Conservation (phyloP, 1,140 invertebrate species). For the Atta colombica region DNA sequence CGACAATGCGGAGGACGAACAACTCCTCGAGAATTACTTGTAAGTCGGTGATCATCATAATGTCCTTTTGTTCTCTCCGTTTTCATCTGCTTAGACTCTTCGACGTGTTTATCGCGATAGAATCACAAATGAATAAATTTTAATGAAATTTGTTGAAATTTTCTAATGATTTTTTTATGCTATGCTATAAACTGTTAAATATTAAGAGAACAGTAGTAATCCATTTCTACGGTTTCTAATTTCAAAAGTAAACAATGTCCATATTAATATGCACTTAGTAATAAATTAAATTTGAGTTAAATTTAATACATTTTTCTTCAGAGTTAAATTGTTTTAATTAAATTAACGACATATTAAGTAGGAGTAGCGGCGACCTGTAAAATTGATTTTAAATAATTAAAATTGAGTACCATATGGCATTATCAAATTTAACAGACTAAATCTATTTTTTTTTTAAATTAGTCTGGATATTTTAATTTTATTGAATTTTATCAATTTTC, state of each 20-base stretch:
- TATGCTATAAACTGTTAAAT: too few relatives aligned
- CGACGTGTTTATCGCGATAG: not conserved
- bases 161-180: not conserved
- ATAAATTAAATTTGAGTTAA: too few relatives aligned
- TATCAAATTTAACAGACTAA: not conserved
- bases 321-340: too few relatives aligned
- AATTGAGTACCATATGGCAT: too few relatives aligned
- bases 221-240: too few relatives aligned
- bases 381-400: too few relatives aligned
- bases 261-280: too few relatives aligned
- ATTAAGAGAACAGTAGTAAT: too few relatives aligned
- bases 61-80: not conserved
- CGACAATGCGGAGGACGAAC: conserved; percentile 66
- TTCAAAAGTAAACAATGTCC: too few relatives aligned
- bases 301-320: too few relatives aligned
- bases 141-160: not conserved
- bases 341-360: too few relatives aligned
- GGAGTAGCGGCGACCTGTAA: too few relatives aligned
- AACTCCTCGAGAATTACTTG: conserved; percentile 79
- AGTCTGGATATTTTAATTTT: not conserved
- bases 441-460: not conserved
- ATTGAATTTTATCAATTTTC: not conserved
- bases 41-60: conserved; percentile 72
- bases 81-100: not conserved
- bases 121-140: not conserved